Evolutionary conservation across 1,140 invertebrate species (phyloP).

Genomic region (Campoletis sonorensis): DNA sequence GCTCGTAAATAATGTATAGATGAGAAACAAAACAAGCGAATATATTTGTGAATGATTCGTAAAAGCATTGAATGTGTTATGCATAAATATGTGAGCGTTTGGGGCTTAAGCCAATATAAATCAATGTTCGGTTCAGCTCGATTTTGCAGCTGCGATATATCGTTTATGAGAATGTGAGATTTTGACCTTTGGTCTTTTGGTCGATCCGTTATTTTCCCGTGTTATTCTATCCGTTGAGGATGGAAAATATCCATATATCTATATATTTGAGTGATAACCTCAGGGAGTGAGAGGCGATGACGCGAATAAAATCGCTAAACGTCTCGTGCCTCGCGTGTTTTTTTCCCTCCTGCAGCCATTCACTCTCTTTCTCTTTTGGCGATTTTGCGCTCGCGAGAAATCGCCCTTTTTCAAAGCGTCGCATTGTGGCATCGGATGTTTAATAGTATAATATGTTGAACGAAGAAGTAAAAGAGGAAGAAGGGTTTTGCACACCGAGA

Average conservation of each 20-base stretch:
- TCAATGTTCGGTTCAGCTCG: constrained; percentile 42
- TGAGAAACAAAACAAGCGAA: not conserved
- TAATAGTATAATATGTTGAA: not conserved
- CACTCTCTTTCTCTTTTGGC: not conserved
- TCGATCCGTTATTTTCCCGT: constrained; percentile 16
- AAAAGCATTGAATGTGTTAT: constrained; percentile 12
- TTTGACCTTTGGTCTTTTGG: constrained; percentile 22
- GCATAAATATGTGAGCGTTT: constrained; percentile 27
- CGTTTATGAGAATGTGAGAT: constrained; percentile 24
- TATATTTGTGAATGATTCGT: not conserved
- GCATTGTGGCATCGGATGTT: not conserved
- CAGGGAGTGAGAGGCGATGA: constrained; percentile 20
- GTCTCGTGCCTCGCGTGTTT: constrained; percentile 10
- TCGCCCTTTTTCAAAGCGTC: not conserved
- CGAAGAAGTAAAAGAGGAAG: not conserved
- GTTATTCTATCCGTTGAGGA: not conserved
- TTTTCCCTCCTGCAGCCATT: not conserved
- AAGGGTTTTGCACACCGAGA: constrained; percentile 53
- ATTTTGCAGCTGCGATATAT: constrained; percentile 31
- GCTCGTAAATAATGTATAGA: not conserved
- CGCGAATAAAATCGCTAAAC: constrained; percentile 34
- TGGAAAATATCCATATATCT: not conserved
- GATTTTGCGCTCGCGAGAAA: not conserved
- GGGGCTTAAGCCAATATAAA: constrained; percentile 58
- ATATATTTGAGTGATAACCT: not conserved